Evolutionary conservation across 2,888 invertebrate genomes (phyloP), one percentile per base, ranked within the genome.

Genomic region (Agrypnus murinus): DNA sequence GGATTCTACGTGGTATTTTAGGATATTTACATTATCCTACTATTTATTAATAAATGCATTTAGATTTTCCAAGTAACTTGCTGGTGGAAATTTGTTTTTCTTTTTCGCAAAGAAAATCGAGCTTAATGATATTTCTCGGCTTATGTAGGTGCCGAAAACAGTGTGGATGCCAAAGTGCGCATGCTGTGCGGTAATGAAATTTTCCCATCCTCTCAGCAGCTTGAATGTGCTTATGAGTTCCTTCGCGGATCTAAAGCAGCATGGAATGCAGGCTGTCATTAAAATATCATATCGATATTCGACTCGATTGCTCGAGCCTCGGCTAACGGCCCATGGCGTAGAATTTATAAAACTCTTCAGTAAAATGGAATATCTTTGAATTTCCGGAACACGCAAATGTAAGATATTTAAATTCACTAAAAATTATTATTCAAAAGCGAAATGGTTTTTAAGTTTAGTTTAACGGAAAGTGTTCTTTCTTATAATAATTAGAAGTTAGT

Each of bases 261-360:
- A 31, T 40, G 66, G 66, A 65, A 66, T 66, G 71, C 66, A 66
- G 40, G 53, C 40, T 48, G 53, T 72, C 72, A 64, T 72, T 72
- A 72, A 68, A 65, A 72, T 72, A 72, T 64, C 64, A 65, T 72
- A 65, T 65, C 66, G 71, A 66, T 71, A 71, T 63, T 48, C 57
- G 36, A 38, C 19, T 57, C 57, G 36, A 38, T 36, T 57, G 57
- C 57, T 38, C 57, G 17, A 38, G 36, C 17, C 17, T 17, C 36
- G 36, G 36, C 31, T 32, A 32, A 32, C 31, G 31, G 14, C 50
- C 31, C 32, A 53, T 19, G 38, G 31, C 63, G 36, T 12, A 40
- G 57, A 38, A 57, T 57, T 40, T 57, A 57, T 38, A 32, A 53
- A 53, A 66, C 68, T 62, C 68, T 62, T 57, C 46, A n/a, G n/a